Base-by-base conservation (phyloP, 2,888 invertebrate genomes). In the Leucozona laternaria region DNA sequence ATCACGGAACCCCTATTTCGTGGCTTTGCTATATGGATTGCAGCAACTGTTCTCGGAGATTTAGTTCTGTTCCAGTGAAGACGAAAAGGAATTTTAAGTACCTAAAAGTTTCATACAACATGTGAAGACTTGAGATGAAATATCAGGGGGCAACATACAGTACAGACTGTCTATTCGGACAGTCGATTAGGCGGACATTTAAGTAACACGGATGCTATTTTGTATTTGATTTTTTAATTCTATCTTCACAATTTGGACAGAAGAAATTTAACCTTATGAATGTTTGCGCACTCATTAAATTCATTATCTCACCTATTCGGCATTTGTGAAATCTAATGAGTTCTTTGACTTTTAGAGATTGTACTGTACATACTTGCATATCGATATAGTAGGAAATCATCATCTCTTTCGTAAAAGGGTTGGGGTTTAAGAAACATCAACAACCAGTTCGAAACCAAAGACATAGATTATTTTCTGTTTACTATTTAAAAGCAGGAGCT, bases 21-120 rank as follows among this genome's bases (percentile, higher is more conserved):
- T 81, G 80, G 85, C 81, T 85, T 85, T 28, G 85, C 77, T 77
- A 80, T 84, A 79, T 73, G 50, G 77, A 85, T 85, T 68, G 85
- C 73, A 81, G 62, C 85, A 85, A 85, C 80, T 85, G 85, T 72
- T 79, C 58, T 72, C n/a, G 10, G 7, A 40, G 4, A 40, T 72
- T 71, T 37, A 45, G 60, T 25, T 81, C 10, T 72, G 71, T 37
- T 73, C 55, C 22, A 45, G 17, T 40, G 43, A 58, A 68, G 76
- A 22, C 20, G 60, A 78, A 66, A 76, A 66, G 77, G 80, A 77
- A 80, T 85, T 77, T 77, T 77, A 80, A 85, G 84, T 85, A 79
- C 80, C 72, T 76, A 43, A 10, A 45, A 76, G 64, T 68, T 76
- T 80, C 72, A n/a, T n/a, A n/a, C 76, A 77, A 77, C 72, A 60